Conservation (phyloP, 1,140 invertebrate genomes). For the Caerostris darwini region DNA sequence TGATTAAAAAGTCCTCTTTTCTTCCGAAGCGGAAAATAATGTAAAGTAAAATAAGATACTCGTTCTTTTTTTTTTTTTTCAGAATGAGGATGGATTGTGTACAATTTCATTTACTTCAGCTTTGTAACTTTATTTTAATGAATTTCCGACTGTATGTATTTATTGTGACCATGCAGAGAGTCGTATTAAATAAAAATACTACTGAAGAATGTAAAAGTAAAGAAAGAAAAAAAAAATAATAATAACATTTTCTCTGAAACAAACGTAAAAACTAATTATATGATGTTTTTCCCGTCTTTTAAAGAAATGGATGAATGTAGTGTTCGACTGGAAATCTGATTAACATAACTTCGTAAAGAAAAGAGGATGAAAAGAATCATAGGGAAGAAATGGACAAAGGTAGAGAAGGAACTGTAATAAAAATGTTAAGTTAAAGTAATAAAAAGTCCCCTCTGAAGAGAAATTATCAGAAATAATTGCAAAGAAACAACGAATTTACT, state of each 20-base stretch:
- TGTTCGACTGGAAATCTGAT: slow-evolving; percentile 23
- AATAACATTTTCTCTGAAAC: slow-evolving; percentile 3
- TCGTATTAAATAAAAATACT: slow-evolving; percentile 2
- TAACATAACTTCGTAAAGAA: slow-evolving; percentile 1
- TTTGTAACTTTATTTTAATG: background rate
- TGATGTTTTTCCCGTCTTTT: slow-evolving; percentile 11
- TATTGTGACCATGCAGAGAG: slow-evolving; percentile 6
- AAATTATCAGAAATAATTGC: slow-evolving; percentile 17
- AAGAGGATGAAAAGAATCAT: background rate
- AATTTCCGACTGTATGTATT: slow-evolving; percentile 18
- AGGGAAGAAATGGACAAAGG: background rate
- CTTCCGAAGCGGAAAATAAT: background rate
- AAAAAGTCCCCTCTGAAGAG: background rate
- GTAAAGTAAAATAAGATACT: slow-evolving; percentile 7
- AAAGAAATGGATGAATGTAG: background rate
- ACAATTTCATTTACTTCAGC: slow-evolving; percentile 20
- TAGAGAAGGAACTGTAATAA: background rate
- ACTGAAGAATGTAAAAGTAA: background rate
- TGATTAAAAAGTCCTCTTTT: slow-evolving; percentile 23
- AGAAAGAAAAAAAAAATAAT: background rate
- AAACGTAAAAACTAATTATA: slow-evolving; percentile 23
- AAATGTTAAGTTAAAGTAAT: background rate
- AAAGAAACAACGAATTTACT: background rate
- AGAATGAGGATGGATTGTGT: background rate
- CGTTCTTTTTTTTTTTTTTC: background rate